A percentile compares a stretch with the other conserved stretches of the same genome.
Evolutionary conservation across 2,113 vertebrate genomes (phyloP).

Genomic region (Melanerpes aurifrons): DNA sequence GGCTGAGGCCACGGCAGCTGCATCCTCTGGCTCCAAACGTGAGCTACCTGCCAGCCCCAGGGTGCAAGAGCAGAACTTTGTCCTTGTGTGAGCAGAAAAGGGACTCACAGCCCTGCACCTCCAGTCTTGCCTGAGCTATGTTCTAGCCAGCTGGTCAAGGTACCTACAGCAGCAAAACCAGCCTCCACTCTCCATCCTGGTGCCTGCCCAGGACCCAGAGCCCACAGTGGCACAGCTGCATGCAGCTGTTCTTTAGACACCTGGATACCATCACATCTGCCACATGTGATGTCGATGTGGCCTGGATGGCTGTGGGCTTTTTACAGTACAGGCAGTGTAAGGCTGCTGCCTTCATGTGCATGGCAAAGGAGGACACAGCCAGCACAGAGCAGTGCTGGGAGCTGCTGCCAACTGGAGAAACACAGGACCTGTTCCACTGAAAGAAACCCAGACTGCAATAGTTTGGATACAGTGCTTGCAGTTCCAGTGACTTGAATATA

Average conservation of each 20-base stretch:
- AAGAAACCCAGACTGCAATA: neutral
- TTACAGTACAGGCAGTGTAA: neutral
- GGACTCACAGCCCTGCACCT: rapidly evolving
- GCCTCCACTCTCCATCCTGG: rapidly evolving
- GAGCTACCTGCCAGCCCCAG: neutral
- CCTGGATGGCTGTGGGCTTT: neutral
- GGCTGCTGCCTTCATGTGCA: neutral
- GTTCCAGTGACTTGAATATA: neutral
- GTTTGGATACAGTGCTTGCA: neutral
- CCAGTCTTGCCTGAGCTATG: neutral
- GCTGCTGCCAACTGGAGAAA: neutral
- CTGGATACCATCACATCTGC: neutral
- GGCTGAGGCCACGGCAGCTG: neutral
- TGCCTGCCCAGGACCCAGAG: neutral
- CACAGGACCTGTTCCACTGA: neutral
- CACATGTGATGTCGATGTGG: rapidly evolving
- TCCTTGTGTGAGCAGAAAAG: neutral
- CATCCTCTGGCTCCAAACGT: neutral
- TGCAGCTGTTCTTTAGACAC: neutral
- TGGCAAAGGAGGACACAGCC: neutral
- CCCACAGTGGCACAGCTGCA: rapidly evolving
- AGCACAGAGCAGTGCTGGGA: neutral
- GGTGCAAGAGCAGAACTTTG: neutral
- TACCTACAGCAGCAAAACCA: neutral
- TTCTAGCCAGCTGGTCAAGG: neutral